phyloP scores from a whole-genome alignment of 2,797 vertebrate species.

The Pseudochromis fuscus region DNA sequence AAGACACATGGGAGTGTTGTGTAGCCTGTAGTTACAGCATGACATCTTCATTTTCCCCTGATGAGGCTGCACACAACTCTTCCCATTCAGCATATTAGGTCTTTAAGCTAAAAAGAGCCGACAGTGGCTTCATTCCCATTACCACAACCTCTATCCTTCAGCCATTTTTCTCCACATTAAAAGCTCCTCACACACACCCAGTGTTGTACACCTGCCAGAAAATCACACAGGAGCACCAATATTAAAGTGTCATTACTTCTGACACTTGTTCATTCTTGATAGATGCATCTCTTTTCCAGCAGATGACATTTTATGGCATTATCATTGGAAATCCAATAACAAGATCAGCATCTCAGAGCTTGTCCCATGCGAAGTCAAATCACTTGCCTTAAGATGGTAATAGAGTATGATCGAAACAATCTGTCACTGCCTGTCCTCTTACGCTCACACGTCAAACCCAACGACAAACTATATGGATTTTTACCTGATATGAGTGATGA shows the following conservation, averaged over 20 bases:
- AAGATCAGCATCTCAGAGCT: conserved; percentile 75
- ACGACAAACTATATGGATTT: conserved; percentile 84
- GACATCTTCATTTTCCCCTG: conserved; percentile 51
- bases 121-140: conserved; percentile 12
- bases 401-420: conserved; percentile 82
- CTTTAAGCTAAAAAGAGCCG: conserved; percentile 49
- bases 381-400: conserved; percentile 82
- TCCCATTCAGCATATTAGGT: conserved; percentile 44
- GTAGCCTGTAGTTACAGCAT: conserved; percentile 54
- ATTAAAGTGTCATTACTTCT: conserved; percentile 81
- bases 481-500: conserved; percentile 80
- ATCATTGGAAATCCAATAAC: conserved; percentile 86
- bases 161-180: conserved; percentile 23
- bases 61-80: conserved; percentile 49
- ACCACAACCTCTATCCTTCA: conserved; percentile 26
- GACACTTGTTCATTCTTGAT: conserved; percentile 77
- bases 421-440: conserved; percentile 76
- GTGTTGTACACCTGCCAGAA: conserved; percentile 51
- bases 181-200: conserved; percentile 40
- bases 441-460: conserved; percentile 35
- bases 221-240: conserved; percentile 63
- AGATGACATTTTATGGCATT: conserved; percentile 83
- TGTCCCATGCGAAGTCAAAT: conserved; percentile 80
- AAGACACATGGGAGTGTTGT: conserved; percentile 38
- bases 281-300: conserved; percentile 77